These are phyloP conservation scores for Sinella curviseta DNA, from an alignment of 1,140 invertebrate genomes.

Conservation along the genomic window DNA sequence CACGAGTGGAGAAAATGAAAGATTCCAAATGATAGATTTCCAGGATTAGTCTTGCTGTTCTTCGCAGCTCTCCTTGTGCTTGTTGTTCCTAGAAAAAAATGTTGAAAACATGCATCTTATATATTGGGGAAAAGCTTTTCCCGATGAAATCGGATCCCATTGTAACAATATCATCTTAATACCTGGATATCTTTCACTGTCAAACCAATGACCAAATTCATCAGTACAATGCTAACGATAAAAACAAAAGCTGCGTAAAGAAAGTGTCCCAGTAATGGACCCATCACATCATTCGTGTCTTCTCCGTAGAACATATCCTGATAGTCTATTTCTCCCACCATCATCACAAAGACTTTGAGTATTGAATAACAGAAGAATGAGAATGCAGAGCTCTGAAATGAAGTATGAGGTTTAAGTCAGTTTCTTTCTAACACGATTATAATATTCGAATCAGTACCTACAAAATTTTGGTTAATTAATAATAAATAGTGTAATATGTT, in stretches of 20 bases:
- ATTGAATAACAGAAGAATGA: slow-evolving; percentile 35
- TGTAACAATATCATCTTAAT: background rate
- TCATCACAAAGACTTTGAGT: slow-evolving; percentile 40
- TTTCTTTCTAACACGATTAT: slow-evolving; percentile 1
- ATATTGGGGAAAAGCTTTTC: no score
- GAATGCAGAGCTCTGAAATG: slow-evolving; percentile 32
- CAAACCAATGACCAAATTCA: slow-evolving; percentile 32
- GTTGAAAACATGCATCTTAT: background rate
- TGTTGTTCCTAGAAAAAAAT: slow-evolving; percentile 11
- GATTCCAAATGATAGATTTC: slow-evolving; percentile 27
- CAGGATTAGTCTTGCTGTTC: slow-evolving; percentile 25
- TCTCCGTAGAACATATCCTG: slow-evolving; percentile 36
- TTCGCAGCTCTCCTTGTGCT: slow-evolving; percentile 27
- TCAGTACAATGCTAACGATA: slow-evolving; percentile 29
- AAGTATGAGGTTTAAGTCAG: background rate
- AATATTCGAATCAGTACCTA: background rate
- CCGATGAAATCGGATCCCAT: background rate
- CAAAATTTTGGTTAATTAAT: background rate
- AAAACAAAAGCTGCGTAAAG: slow-evolving; percentile 31
- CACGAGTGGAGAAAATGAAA: slow-evolving; percentile 9
- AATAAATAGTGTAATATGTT: background rate
- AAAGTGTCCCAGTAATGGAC: slow-evolving; percentile 33
- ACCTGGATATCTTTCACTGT: slow-evolving; percentile 31
- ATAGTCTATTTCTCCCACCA: slow-evolving; percentile 40
- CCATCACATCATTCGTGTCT: background rate